Evolutionary conservation across 2,113 vertebrate genomes (phyloP).

Genomic region (Lepidothrix coronata): DNA sequence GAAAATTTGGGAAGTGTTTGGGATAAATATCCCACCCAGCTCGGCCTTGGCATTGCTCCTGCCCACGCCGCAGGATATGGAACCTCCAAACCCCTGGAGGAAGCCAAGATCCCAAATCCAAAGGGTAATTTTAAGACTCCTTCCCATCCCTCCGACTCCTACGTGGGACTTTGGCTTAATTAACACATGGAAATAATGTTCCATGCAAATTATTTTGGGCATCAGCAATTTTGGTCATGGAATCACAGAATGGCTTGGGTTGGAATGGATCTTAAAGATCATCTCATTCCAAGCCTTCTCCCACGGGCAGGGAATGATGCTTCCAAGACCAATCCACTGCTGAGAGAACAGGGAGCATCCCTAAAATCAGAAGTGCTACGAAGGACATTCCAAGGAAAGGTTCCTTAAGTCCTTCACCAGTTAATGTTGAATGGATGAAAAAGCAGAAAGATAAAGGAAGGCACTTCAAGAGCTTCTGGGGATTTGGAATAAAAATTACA

Average conservation of each 20-base stretch:
- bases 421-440: neutral
- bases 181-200: too few species aligned
- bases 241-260: neutral
- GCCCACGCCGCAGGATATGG: accelerated
- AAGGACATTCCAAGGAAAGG: neutral
- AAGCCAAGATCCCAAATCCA: neutral
- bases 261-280: too few species aligned
- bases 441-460: neutral
- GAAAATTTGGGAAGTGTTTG: neutral
- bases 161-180: too few species aligned
- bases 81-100: neutral
- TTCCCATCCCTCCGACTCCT: neutral
- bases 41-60: accelerated
- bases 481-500: neutral
- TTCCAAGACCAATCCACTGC: neutral
- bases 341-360: neutral
- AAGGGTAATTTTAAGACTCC: neutral
- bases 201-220: neutral
- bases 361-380: neutral
- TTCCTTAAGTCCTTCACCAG: neutral
- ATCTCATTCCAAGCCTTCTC: too few species aligned
- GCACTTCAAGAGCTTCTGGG: neutral
- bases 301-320: neutral
- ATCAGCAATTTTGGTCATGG: neutral
- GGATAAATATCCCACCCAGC: neutral